Evolutionary conservation across 2,797 vertebrate species (phyloP).

Genomic region (Oreortyx pictus): DNA sequence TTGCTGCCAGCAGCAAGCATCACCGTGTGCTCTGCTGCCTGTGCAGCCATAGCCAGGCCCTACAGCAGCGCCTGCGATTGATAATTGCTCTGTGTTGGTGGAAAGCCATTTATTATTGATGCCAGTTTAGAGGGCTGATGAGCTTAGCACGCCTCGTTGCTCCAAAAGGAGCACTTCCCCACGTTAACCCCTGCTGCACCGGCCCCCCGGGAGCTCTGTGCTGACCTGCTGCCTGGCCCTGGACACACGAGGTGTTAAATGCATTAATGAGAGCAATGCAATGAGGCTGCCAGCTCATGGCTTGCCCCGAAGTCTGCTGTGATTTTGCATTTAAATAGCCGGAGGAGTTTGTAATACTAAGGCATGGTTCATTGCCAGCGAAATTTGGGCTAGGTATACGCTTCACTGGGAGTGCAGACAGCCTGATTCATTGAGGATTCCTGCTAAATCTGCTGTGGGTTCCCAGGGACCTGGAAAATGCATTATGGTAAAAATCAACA

Average conservation of each 20-base stretch:
- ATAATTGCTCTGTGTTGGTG: neutral
- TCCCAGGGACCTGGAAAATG: slow-evolving; percentile 10
- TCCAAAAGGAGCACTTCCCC: neutral
- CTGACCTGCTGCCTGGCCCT: neutral
- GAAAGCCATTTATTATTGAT: neutral
- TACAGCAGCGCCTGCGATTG: neutral
- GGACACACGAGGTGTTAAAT: neutral
- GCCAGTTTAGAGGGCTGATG: neutral
- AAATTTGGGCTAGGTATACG: neutral
- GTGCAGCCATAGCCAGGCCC: neutral
- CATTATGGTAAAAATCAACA: neutral
- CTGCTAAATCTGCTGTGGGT: neutral
- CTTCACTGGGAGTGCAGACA: neutral
- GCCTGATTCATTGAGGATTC: neutral
- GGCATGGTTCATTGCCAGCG: neutral
- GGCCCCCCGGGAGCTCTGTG: neutral
- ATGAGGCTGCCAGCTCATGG: neutral
- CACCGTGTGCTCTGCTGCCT: rapidly evolving
- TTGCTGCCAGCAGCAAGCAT: neutral
- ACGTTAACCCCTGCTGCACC: rapidly evolving
- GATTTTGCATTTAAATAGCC: neutral
- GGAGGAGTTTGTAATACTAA: slow-evolving; percentile 7
- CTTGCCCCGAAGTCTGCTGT: neutral
- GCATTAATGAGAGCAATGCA: neutral
- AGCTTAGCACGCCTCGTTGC: neutral